phyloP scores from a whole-genome alignment of 2,888 invertebrate genomes.

The Eilema depressum region DNA sequence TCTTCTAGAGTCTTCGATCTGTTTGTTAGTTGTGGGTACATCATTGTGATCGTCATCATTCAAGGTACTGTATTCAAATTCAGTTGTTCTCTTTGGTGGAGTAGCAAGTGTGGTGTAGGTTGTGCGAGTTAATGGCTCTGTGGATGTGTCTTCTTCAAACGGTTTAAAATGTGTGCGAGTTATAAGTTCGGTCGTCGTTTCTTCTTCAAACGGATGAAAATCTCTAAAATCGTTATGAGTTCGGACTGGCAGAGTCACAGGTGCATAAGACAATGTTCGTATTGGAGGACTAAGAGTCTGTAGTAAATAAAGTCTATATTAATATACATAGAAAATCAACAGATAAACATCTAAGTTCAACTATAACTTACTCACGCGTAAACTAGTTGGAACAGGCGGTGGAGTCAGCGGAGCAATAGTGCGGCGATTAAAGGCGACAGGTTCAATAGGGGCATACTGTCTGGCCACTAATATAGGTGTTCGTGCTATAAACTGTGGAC shows the following conservation, averaged over 20 bases:
- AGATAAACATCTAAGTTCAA: background rate
- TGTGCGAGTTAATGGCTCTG: slow-evolving; percentile 7
- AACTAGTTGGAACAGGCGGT: slow-evolving; percentile 34
- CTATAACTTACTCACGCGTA: slow-evolving; percentile 55
- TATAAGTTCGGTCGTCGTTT: slow-evolving; percentile 13
- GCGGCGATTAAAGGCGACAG: slow-evolving; percentile 70
- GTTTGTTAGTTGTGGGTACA: slow-evolving; percentile 22
- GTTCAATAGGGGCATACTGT: slow-evolving; percentile 76
- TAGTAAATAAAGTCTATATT: slow-evolving; percentile 17
- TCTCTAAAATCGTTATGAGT: slow-evolving; percentile 49
- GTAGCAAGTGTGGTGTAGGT: slow-evolving; percentile 8
- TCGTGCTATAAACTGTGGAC: slow-evolving; percentile 71
- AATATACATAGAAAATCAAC: background rate
- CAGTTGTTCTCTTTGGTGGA: slow-evolving; percentile 32
- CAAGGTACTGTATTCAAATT: slow-evolving; percentile 28
- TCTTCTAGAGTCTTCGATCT: slow-evolving; percentile 29
- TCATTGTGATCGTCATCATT: slow-evolving; percentile 38
- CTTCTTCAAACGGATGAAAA: slow-evolving; percentile 51
- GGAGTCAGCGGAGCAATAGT: slow-evolving; percentile 62
- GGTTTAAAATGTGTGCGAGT: slow-evolving; percentile 26
- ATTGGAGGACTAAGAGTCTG: slow-evolving; percentile 49
- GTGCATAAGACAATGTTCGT: slow-evolving; percentile 52
- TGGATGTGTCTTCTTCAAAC: slow-evolving; percentile 44
- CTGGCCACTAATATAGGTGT: slow-evolving; percentile 54
- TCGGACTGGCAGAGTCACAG: slow-evolving; percentile 56